Evolutionary conservation across 2,797 vertebrate species (phyloP).

Genomic region (Spinibarbus caldwelli): DNA sequence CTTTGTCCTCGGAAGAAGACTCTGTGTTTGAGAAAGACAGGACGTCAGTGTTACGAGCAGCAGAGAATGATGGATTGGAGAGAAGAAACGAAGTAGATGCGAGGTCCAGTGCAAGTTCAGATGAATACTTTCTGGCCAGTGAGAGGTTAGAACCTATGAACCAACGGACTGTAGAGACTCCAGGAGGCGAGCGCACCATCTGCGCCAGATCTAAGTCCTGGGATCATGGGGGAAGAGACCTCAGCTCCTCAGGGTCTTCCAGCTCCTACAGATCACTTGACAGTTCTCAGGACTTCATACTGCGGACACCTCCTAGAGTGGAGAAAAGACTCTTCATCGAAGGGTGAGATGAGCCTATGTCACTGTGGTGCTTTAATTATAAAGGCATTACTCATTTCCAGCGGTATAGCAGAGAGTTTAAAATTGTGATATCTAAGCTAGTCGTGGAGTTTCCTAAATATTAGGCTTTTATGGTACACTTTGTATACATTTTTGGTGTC

Average conservation of each 20-base stretch:
- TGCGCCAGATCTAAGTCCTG: slow-evolving; percentile 73
- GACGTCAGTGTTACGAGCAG: slow-evolving; percentile 30
- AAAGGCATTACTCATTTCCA: not conserved
- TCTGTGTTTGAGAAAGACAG: slow-evolving; percentile 33
- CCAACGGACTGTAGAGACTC: slow-evolving; percentile 72
- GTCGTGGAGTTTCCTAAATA: not conserved
- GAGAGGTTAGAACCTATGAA: slow-evolving; percentile 68
- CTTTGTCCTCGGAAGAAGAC: slow-evolving; percentile 63
- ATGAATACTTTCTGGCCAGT: slow-evolving; percentile 73
- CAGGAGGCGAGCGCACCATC: slow-evolving; percentile 64
- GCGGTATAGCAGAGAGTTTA: not conserved
- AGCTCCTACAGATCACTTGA: slow-evolving; percentile 76
- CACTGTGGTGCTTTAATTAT: no score
- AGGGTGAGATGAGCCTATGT: slow-evolving; percentile 81
- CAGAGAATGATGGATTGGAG: slow-evolving; percentile 43
- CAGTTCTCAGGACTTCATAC: slow-evolving; percentile 76
- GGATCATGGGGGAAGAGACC: slow-evolving; percentile 71
- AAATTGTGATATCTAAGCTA: not conserved
- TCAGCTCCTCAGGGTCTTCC: slow-evolving; percentile 72
- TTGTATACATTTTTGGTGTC: no score
- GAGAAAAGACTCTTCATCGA: slow-evolving; percentile 85
- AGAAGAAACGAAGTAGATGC: slow-evolving; percentile 58
- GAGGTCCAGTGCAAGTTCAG: slow-evolving; percentile 73
- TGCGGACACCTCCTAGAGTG: slow-evolving; percentile 70
- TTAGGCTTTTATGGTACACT: not conserved